Conservation (phyloP, 2,888 invertebrate genomes). For the Watsonalla binaria region DNA sequence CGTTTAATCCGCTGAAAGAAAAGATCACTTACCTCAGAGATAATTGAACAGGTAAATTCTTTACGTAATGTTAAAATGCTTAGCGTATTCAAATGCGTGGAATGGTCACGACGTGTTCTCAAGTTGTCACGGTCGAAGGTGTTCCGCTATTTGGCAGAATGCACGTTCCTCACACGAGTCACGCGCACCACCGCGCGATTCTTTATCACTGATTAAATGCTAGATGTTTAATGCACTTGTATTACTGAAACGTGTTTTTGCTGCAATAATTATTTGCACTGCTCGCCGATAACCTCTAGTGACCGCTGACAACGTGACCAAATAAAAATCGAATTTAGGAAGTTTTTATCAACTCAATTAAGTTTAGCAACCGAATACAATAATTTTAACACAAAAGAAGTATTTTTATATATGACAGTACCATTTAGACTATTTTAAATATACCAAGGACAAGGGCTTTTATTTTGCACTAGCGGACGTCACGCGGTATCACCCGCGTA, state of each 20-base stretch:
- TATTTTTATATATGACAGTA: too few relatives aligned
- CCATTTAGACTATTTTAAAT: too few relatives aligned
- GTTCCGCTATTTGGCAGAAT: conserved; percentile 7
- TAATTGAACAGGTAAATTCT: not conserved
- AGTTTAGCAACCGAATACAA: too few relatives aligned
- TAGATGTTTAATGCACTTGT: conserved; percentile 3
- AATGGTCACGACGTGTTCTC: conserved; percentile 1
- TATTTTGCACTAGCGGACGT: too few relatives aligned
- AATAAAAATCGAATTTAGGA: not conserved
- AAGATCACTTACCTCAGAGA: not conserved
- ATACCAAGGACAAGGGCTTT: too few relatives aligned
- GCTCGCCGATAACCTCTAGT: not conserved
- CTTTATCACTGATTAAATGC: conserved; percentile 1
- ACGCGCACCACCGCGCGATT: conserved; percentile 16
- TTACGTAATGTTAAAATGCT: not conserved
- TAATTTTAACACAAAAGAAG: too few relatives aligned
- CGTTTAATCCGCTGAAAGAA: not conserved
- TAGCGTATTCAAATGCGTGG: not conserved
- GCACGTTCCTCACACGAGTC: conserved; percentile 17
- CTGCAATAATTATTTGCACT: not conserved
- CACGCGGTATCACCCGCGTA: too few relatives aligned
- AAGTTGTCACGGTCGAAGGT: conserved; percentile 1
- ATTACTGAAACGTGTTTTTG: not conserved
- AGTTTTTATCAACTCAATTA: too few relatives aligned
- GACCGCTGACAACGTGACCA: not conserved